These are phyloP conservation scores for Rhopalosiphum maidis DNA, from an alignment of 1,140 invertebrate species.

Conservation along the genomic window DNA sequence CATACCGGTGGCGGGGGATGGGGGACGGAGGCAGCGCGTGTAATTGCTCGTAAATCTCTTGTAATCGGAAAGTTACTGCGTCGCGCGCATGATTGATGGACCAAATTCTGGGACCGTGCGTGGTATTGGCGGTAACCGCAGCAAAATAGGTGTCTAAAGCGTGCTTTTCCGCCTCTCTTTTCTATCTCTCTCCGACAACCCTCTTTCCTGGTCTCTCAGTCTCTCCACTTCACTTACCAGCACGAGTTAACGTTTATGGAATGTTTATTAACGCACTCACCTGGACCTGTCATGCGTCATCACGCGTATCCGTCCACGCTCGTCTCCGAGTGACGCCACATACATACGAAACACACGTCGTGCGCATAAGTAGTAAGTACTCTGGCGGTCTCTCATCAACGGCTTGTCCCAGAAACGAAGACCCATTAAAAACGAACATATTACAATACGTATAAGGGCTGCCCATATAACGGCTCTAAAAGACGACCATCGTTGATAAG, in stretches of 20 bases:
- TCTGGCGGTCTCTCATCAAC: background rate
- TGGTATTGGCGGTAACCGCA: conserved; percentile 46
- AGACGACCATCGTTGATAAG: no score
- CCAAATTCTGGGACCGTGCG: conserved; percentile 29
- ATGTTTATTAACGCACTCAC: conserved; percentile 53
- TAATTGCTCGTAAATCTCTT: conserved; percentile 57
- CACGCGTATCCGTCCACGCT: background rate
- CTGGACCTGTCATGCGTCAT: background rate
- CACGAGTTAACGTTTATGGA: conserved; percentile 46
- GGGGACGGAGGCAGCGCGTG: background rate
- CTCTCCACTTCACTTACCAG: background rate
- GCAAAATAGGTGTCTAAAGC: conserved; percentile 38
- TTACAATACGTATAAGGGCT: no score
- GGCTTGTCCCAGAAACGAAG: background rate
- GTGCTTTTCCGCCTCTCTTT: background rate
- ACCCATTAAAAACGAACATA: no score
- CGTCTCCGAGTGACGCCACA: background rate
- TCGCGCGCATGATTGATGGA: conserved; percentile 48
- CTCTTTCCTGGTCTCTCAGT: background rate
- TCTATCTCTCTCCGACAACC: background rate
- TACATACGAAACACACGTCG: background rate
- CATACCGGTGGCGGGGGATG: background rate
- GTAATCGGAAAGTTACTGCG: conserved; percentile 54
- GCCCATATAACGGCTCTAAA: no score
- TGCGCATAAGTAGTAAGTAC: background rate